These are phyloP conservation scores for Scaptomyza flava DNA, from an alignment of 2,888 invertebrate genomes.

Conservation along the genomic window DNA sequence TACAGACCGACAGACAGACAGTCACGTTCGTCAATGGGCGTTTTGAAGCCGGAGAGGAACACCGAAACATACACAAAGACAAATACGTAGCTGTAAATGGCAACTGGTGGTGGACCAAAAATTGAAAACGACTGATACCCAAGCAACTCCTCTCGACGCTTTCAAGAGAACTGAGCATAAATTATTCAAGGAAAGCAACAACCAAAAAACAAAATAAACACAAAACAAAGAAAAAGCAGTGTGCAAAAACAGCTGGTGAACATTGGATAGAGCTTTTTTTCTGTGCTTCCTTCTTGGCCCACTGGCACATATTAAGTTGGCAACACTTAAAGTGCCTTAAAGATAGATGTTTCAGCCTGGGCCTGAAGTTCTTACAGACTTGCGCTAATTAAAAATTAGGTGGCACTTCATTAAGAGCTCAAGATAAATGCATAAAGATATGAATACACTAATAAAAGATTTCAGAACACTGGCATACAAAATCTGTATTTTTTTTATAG, in stretches of 20 bases:
- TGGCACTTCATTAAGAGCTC: constrained; percentile 42
- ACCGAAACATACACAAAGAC: not conserved
- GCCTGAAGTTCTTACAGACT: constrained; percentile 39
- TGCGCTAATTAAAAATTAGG: constrained; percentile 63
- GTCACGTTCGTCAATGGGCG: constrained; percentile 58
- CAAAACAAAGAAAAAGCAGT: not conserved
- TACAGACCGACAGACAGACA: constrained; percentile 9
- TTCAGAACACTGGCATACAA: not conserved
- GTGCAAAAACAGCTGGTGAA: constrained; percentile 30
- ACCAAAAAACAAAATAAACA: not conserved
- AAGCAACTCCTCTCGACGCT: constrained; percentile 4
- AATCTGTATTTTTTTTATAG: not conserved
- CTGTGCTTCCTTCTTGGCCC: constrained; percentile 1
- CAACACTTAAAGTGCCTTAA: constrained; percentile 58
- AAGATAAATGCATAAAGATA: constrained; percentile 4
- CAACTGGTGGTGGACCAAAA: constrained; percentile 37
- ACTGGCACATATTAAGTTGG: constrained; percentile 26
- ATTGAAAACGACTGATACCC: constrained; percentile 18
- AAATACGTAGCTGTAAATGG: constrained; percentile 7
- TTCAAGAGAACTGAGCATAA: constrained; percentile 69
- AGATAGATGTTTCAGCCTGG: constrained; percentile 55
- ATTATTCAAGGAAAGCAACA: constrained; percentile 60
- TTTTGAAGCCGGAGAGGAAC: constrained; percentile 24
- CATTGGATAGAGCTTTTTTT: constrained; percentile 49
- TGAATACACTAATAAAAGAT: not conserved